These are phyloP conservation scores for Norana najaformis DNA, from an alignment of 2,888 invertebrate species.

Conservation along the genomic window DNA sequence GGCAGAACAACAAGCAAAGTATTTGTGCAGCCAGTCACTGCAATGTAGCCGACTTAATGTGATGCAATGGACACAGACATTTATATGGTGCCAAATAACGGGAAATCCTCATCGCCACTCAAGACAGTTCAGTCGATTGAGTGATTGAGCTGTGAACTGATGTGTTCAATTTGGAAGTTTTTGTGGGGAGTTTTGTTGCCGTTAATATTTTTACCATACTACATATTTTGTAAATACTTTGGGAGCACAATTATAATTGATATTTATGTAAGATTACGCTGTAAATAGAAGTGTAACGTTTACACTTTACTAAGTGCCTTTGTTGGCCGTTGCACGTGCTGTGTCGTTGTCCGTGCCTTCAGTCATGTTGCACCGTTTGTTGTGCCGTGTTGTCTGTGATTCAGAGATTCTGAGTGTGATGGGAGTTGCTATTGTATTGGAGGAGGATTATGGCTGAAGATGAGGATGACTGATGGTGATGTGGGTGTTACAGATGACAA, in stretches of 20 bases:
- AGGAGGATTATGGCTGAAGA: background rate
- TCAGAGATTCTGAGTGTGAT: background rate
- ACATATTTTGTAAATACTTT: background rate
- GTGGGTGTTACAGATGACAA: background rate
- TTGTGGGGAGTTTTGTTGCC: background rate
- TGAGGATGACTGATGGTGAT: background rate
- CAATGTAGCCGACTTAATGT: background rate
- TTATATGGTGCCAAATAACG: too few relatives aligned
- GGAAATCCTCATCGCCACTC: background rate
- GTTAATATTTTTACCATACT: too few relatives aligned
- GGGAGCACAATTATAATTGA: background rate
- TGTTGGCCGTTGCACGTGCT: background rate
- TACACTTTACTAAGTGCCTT: background rate
- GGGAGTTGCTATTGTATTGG: background rate
- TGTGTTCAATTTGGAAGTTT: background rate
- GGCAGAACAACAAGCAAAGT: background rate
- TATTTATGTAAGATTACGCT: constrained; percentile 13
- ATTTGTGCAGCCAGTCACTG: background rate
- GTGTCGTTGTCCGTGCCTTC: background rate
- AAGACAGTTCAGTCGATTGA: too few relatives aligned
- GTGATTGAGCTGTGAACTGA: too few relatives aligned
- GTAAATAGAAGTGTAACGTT: background rate
- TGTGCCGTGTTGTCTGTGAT: background rate
- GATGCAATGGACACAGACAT: background rate
- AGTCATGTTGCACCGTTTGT: background rate